These are phyloP conservation scores for Chrysodeixis includens DNA, from an alignment of 2,888 invertebrate species.

Conservation along the genomic window DNA sequence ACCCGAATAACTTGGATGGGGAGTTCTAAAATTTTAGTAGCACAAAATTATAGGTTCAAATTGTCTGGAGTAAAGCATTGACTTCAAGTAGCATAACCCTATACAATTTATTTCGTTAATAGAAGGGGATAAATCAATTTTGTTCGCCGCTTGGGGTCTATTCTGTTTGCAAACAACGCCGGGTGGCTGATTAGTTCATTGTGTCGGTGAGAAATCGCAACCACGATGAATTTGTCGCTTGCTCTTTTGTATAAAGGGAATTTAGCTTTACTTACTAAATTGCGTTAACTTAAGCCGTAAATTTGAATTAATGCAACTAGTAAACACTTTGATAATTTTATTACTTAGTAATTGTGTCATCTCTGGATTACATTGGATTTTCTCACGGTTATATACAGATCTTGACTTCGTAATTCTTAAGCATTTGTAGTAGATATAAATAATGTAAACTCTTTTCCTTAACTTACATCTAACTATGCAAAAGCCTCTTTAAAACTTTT, in stretches of 20 bases:
- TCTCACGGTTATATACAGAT: too few species aligned
- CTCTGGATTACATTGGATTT: too few species aligned
- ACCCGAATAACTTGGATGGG: too few species aligned
- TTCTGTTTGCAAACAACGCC: slow-evolving; percentile 78
- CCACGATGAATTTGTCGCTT: slow-evolving; percentile 32
- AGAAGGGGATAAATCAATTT: slow-evolving; percentile 62
- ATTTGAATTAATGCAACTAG: too few species aligned
- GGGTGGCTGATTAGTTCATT: slow-evolving; percentile 85
- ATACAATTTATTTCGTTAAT: slow-evolving; percentile 47
- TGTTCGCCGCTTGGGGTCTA: slow-evolving; percentile 61
- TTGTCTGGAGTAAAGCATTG: background rate
- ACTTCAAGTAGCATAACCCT: slow-evolving; percentile 15
- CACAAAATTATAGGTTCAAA: too few species aligned
- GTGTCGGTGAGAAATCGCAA: slow-evolving; percentile 61
- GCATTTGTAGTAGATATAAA: too few species aligned
- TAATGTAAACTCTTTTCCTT: too few species aligned
- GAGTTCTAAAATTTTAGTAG: too few species aligned
- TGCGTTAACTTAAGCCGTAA: background rate
- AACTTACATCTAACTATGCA: too few species aligned
- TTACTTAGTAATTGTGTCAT: too few species aligned
- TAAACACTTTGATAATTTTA: background rate
- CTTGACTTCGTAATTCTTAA: too few species aligned
- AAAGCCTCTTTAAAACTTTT: too few species aligned
- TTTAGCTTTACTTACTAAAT: background rate
- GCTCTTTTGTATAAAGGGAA: slow-evolving; percentile 39